phyloP scores from a whole-genome alignment of 1,140 invertebrate species.

The Pseudomyrmex concolor region DNA sequence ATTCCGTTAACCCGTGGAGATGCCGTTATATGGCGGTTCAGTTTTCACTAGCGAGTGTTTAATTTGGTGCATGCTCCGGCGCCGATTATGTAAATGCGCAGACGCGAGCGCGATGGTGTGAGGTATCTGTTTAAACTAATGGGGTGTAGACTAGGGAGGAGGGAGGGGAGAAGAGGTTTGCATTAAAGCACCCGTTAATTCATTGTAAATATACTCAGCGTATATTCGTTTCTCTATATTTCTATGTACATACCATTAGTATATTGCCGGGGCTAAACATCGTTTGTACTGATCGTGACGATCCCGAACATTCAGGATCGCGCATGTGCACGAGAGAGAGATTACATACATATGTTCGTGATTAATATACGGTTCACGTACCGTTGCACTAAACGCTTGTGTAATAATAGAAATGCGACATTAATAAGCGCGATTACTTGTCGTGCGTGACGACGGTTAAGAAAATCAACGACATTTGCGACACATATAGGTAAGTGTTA shows the following conservation, averaged over 20 bases:
- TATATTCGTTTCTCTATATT: conserved; percentile 79
- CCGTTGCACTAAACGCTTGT: conserved; percentile 72
- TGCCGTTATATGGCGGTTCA: conserved; percentile 61
- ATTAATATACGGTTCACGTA: conserved; percentile 77
- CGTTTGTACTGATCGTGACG: conserved; percentile 67
- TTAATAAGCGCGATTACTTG: conserved; percentile 66
- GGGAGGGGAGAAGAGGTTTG: conserved; percentile 62
- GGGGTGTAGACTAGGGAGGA: conserved; percentile 64
- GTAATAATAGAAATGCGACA: conserved; percentile 66
- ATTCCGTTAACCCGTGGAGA: conserved; percentile 35
- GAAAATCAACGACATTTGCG: neutral
- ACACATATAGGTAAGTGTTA: no score
- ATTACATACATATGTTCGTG: conserved; percentile 61
- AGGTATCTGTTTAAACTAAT: conserved; percentile 79
- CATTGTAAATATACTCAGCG: conserved; percentile 77
- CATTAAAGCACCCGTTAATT: conserved; percentile 79
- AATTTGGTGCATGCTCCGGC: conserved; percentile 66
- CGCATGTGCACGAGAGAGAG: conserved; percentile 27
- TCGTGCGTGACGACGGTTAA: conserved; percentile 9
- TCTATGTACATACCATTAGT: conserved; percentile 79
- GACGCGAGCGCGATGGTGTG: conserved; percentile 49
- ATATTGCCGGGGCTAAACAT: conserved; percentile 76
- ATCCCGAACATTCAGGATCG: conserved; percentile 7
- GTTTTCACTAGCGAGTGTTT: conserved; percentile 71
- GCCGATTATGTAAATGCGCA: conserved; percentile 68